A percentile compares a stretch with the other conserved stretches of the same genome.
phyloP scores from a whole-genome alignment of 2,888 invertebrate species.

The Xanthia togata region DNA sequence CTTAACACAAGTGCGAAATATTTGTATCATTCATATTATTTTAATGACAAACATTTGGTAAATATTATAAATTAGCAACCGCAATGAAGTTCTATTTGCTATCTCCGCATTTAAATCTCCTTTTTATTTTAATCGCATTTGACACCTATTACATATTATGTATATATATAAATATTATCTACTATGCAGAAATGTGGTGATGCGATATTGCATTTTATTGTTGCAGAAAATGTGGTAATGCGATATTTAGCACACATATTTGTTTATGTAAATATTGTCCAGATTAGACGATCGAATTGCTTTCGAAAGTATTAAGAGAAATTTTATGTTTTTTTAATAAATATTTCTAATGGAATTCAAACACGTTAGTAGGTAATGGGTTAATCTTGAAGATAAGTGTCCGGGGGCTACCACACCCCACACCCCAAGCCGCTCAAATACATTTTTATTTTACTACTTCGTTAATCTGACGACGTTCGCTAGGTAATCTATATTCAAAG shows the following conservation, averaged over 20 bases:
- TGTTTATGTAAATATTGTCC: not conserved
- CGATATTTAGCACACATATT: not conserved
- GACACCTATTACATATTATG: not conserved
- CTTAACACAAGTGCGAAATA: conserved; percentile 1
- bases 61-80: not conserved
- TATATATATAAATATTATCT: not conserved
- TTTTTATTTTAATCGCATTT: not conserved
- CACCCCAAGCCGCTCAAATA: not conserved
- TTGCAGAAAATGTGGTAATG: not conserved
- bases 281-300: not conserved
- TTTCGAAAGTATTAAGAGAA: not conserved
- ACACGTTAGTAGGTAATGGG: not conserved
- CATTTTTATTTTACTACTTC: conserved; percentile 10
- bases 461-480: conserved; percentile 14
- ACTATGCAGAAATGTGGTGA: not conserved
- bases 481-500: conserved; percentile 34
- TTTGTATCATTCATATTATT: not conserved
- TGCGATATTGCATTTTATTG: not conserved
- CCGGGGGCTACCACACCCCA: too few relatives aligned
- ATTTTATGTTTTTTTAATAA: not conserved
- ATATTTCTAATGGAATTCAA: not conserved
- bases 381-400: not conserved
- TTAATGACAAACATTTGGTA: not conserved
- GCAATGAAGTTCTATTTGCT: not conserved
- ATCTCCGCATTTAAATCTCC: not conserved